A percentile compares a stretch with the other conserved stretches of the same genome.
These are phyloP conservation scores for Drosophila trapezifrons DNA, from an alignment of 1,140 invertebrate genomes.

Conservation along the genomic window DNA sequence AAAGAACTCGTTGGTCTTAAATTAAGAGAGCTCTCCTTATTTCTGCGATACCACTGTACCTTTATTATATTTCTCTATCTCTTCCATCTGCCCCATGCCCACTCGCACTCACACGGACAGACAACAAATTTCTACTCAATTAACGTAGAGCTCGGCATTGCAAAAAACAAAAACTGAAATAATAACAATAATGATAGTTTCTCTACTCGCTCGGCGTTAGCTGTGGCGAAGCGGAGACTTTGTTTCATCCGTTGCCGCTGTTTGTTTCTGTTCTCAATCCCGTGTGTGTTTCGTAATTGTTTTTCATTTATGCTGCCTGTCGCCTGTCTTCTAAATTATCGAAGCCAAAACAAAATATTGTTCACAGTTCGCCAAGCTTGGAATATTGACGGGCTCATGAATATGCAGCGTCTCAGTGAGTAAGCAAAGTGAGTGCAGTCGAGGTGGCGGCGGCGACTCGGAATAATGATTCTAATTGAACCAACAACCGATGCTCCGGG, in stretches of 20 bases:
- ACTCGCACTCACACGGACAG: constrained; percentile 11
- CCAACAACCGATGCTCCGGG: constrained; percentile 13
- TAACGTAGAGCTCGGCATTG: constrained; percentile 55
- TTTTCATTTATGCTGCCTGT: constrained; percentile 34
- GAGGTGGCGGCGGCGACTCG: constrained; percentile 21
- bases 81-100: constrained; percentile 49
- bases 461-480: constrained; percentile 57
- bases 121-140: constrained; percentile 50
- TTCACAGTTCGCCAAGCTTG: constrained; percentile 57
- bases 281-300: constrained; percentile 10
- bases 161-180: constrained; percentile 37
- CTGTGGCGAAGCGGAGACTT: constrained; percentile 35
- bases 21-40: too few relatives aligned
- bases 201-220: constrained; percentile 3
- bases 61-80: constrained; percentile 35
- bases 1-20: too few relatives aligned
- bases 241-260: constrained; percentile 36
- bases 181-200: constrained; percentile 35
- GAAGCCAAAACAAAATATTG: constrained; percentile 39
- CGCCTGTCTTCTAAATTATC: constrained; percentile 43
- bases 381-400: constrained; percentile 46
- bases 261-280: background rate
- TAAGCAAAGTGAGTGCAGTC: constrained; percentile 43
- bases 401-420: constrained; percentile 62
- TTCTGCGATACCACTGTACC: constrained; percentile 21